Percentiles rank a stretch among this genome's conserved stretches.
phyloP scores from a whole-genome alignment of 2,113 vertebrate species.

The Oreochromis niloticus region DNA sequence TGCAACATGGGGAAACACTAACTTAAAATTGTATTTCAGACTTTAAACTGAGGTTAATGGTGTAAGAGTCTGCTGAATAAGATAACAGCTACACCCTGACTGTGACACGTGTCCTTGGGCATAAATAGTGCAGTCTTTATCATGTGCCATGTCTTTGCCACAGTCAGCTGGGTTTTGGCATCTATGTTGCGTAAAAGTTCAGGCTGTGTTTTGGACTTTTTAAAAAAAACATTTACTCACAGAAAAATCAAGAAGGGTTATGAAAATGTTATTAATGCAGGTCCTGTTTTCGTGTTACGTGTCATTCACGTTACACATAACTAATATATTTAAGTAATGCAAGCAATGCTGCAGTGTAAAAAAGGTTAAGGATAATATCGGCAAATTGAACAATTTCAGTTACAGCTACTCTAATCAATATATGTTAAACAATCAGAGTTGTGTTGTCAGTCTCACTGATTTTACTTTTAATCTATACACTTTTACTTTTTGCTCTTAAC shows the following conservation, averaged over 20 bases:
- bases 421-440: not conserved
- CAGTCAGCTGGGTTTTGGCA: not conserved
- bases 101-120: not conserved
- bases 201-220: rapidly evolving
- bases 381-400: not conserved
- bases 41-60: not conserved
- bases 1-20: not conserved
- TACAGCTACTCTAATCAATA: not conserved
- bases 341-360: not conserved
- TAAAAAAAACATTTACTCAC: not conserved
- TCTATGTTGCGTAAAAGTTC: not conserved
- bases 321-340: not conserved
- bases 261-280: not conserved
- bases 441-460: not conserved
- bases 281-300: not conserved
- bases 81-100: not conserved
- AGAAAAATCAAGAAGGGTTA: not conserved
- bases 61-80: not conserved
- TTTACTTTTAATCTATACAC: not conserved
- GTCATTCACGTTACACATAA: not conserved
- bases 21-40: not conserved
- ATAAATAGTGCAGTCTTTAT: not conserved
- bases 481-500: not conserved
- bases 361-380: not conserved
- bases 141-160: not conserved